Evolutionary conservation across 2,888 invertebrate species (phyloP).

Genomic region (Melinaea marsaeus): DNA sequence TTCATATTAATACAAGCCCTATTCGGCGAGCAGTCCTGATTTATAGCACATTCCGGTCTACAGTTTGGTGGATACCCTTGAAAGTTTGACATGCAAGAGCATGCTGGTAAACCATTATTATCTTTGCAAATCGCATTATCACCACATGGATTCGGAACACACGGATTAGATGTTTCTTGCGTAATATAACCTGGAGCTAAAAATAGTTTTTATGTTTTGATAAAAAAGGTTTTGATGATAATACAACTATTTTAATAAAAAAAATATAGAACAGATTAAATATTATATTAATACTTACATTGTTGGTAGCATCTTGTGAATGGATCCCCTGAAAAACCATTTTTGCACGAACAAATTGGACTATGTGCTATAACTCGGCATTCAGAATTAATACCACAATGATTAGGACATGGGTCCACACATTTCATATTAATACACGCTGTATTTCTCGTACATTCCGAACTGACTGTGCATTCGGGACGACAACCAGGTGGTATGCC

Average conservation of each 20-base stretch:
- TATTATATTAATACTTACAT: conserved; percentile 52
- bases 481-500: conserved; percentile 87
- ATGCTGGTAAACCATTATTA: conserved; percentile 79
- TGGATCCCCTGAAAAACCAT: conserved; percentile 82
- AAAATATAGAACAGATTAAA: conserved; percentile 3
- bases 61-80: conserved; percentile 85
- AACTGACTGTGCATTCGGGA: conserved; percentile 87
- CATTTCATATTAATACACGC: conserved; percentile 89
- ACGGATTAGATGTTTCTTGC: conserved; percentile 76
- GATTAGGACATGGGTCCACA: conserved; percentile 84
- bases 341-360: conserved; percentile 85
- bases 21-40: conserved; percentile 84
- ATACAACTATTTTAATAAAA: conserved; percentile 8
- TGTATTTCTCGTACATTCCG: conserved; percentile 84
- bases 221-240: conserved; percentile 7
- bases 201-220: conserved; percentile 25
- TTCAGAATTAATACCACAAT: conserved; percentile 82
- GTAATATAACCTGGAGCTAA: conserved; percentile 46
- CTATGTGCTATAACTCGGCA: conserved; percentile 88
- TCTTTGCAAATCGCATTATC: conserved; percentile 80
- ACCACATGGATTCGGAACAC: conserved; percentile 84
- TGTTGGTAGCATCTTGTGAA: conserved; percentile 80
- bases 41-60: conserved; percentile 84
- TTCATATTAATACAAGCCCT: conserved; percentile 85
- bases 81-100: conserved; percentile 81